Base-by-base conservation (phyloP, 2,888 invertebrate genomes). In the Schizotus pectinicornis region DNA sequence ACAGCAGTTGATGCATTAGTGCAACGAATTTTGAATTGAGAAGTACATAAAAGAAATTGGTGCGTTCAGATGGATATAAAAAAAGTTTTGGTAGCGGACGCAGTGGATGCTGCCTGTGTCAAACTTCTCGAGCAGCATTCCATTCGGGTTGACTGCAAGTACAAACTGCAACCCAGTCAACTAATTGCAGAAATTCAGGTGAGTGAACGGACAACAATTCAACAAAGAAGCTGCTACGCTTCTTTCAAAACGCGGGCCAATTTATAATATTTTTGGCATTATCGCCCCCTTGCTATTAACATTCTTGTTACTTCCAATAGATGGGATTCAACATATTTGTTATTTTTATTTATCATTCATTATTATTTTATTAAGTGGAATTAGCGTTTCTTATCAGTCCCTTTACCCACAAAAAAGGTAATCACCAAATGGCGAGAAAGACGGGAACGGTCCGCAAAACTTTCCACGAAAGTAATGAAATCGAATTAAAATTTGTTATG, bases 61-160 rank as follows among this genome's bases (percentile, higher is more conserved):
- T 37, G 37, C 43, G 34, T 45, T 22, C 2, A 22, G n/a, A 77
- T 89, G 71, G 80, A 86, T 63, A 86, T 95, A 54, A 86, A 87
- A 73, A 89, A 87, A 64, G 95, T 98, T 56, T 82, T 98, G 55
- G 90, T 98, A 66, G 94, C 95, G 69, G 98, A 98, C 80, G 94
- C 95, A 31, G 93, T 98, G 1, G 95, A 97, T 74, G 82, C 86
- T 12, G 87, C 90, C 64, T 98, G 98, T 79, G 88, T 90, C 1
- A 86, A 92, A 64, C 87, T 96, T 38, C 84, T 98, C 14, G 81
- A 86, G 64, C 81, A 86, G 35, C 86, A 92, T 75, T 91, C 90
- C 13, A 90, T 98, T 67, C 81, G 87, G 56, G 94, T 95, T 55
- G 88, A 88, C 42, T 89, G 87, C 67, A 92, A 90, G 73, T 85